A percentile compares a stretch with the other conserved stretches of the same genome.
Evolutionary conservation across 2,797 vertebrate genomes (phyloP).

Genomic region (Garrulus glandarius): DNA sequence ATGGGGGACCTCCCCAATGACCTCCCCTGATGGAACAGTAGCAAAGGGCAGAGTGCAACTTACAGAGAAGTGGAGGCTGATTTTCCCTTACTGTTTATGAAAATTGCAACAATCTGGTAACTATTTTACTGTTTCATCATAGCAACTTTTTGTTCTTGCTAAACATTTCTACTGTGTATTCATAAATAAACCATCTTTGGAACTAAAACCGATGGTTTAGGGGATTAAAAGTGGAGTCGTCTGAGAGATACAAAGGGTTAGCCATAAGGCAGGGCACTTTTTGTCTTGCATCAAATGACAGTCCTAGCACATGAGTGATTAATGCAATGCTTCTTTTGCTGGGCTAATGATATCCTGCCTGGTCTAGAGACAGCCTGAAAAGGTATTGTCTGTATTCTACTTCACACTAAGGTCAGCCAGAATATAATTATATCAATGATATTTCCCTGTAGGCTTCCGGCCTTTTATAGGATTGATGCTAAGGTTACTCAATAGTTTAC

Average conservation of each 20-base stretch:
- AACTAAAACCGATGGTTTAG: background rate
- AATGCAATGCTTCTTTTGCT: conserved; percentile 8
- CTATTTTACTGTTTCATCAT: background rate
- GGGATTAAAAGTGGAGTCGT: background rate
- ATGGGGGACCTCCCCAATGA: background rate
- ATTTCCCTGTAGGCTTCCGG: conserved; percentile 28
- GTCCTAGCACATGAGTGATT: background rate
- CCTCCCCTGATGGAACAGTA: background rate
- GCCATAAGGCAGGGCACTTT: background rate
- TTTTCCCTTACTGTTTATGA: background rate
- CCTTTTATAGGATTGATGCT: conserved; percentile 28
- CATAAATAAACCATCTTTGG: background rate
- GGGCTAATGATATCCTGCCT: background rate
- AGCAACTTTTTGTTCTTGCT: background rate
- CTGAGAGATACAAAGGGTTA: background rate
- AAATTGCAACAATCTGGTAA: background rate
- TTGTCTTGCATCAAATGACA: conserved; percentile 7
- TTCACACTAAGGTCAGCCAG: conserved; percentile 44
- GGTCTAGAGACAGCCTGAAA: background rate
- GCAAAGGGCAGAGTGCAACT: background rate
- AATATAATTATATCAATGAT: conserved; percentile 10
- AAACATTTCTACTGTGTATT: background rate
- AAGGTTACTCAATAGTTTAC: conserved; percentile 40
- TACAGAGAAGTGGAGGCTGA: background rate
- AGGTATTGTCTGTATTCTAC: background rate